These are phyloP conservation scores for Etheostoma cragini DNA, from an alignment of 2,113 vertebrate species.

Conservation along the genomic window DNA sequence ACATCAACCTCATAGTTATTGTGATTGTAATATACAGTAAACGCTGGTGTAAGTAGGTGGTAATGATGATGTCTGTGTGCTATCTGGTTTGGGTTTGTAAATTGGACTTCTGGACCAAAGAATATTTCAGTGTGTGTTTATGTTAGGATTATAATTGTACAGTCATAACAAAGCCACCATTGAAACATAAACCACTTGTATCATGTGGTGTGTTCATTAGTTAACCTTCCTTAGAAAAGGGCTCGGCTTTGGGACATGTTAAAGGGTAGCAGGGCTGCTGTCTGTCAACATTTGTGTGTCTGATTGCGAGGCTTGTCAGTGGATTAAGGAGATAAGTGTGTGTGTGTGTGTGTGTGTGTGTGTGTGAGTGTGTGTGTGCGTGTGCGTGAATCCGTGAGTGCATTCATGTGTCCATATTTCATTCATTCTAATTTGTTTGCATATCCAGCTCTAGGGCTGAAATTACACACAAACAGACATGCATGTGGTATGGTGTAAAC, in stretches of 20 bases:
- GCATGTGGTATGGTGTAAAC: background rate
- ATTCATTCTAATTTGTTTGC: background rate
- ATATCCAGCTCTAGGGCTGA: background rate
- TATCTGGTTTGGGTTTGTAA: constrained; percentile 1
- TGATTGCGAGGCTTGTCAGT: background rate
- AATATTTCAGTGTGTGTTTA: constrained; percentile 7
- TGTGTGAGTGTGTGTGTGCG: background rate
- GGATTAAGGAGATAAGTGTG: background rate
- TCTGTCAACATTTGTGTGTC: background rate
- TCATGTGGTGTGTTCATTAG: background rate
- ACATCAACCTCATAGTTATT: background rate
- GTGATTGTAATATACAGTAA: background rate
- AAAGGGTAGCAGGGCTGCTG: background rate
- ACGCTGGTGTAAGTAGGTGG: background rate
- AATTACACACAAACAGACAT: background rate
- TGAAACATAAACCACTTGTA: constrained; percentile 53
- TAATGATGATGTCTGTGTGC: background rate
- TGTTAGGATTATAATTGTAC: constrained; percentile 13
- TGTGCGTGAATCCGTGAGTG: too few species aligned
- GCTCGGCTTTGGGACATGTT: background rate
- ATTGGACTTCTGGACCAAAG: background rate
- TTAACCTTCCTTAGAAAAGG: constrained; percentile 1
- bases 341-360: background rate
- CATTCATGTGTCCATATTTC: background rate
- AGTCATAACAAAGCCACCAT: constrained; percentile 39